Evolutionary conservation across 2,888 invertebrate species (phyloP).

Genomic region (Nomada lathburiana): DNA sequence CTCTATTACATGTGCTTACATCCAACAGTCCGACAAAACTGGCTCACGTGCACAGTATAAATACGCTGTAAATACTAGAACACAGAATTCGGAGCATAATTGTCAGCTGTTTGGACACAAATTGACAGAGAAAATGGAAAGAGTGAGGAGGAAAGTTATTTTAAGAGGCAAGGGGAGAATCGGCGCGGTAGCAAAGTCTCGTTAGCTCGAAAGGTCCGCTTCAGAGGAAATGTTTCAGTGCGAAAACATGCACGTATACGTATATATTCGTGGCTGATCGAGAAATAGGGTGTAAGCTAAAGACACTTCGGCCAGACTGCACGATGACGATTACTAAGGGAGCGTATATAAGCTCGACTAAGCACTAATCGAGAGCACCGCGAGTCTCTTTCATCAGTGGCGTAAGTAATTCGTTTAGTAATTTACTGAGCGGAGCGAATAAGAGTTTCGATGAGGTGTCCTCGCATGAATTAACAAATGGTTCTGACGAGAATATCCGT

Average conservation of each 20-base stretch:
- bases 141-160: conserved; percentile 25
- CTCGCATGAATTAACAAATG: conserved; percentile 76
- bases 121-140: neutral
- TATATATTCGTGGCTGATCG: conserved; percentile 51
- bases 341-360: conserved; percentile 67
- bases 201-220: conserved; percentile 42
- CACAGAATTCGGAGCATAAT: neutral
- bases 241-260: conserved; percentile 18
- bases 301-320: conserved; percentile 67
- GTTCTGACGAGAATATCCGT: conserved; percentile 57
- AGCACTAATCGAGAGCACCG: conserved; percentile 61
- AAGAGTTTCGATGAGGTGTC: conserved; percentile 77
- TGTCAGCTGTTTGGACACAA: conserved; percentile 8
- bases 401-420: conserved; percentile 82
- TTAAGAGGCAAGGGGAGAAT: conserved; percentile 33
- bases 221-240: conserved; percentile 43
- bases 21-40: neutral
- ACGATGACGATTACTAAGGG: conserved; percentile 56
- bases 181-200: conserved; percentile 38
- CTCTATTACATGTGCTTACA: too few relatives aligned
- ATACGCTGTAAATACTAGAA: too few relatives aligned
- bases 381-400: conserved; percentile 78
- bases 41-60: neutral
- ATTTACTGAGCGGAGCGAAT: conserved; percentile 80
- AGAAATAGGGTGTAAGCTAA: conserved; percentile 71